Conservation (phyloP, 92 coral and sea anemone species). For the Zoanthus sociatus region DNA sequence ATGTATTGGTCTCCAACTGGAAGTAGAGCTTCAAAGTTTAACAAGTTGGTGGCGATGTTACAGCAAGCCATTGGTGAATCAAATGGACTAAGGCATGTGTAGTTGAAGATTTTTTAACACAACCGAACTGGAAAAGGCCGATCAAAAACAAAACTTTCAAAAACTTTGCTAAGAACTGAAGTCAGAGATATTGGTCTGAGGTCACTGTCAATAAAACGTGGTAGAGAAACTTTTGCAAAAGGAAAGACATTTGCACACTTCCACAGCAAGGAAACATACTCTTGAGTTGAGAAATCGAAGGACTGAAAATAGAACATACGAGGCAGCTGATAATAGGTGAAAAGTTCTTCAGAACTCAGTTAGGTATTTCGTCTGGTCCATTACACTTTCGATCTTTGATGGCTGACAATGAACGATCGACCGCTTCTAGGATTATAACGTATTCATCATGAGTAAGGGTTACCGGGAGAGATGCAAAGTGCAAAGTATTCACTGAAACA, state of each 20-base stretch:
- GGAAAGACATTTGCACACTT: slow-evolving; percentile 54
- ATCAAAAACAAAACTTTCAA: neutral
- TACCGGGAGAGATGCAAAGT: too few relatives aligned
- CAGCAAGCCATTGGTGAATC: slow-evolving; percentile 2
- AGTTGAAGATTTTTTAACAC: neutral
- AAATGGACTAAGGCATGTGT: neutral
- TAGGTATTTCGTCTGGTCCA: slow-evolving; percentile 52
- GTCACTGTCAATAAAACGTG: neutral
- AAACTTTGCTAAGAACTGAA: neutral
- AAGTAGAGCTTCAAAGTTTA: slow-evolving; percentile 5
- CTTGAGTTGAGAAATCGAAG: slow-evolving; percentile 24
- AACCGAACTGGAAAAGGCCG: neutral
- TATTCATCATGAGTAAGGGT: neutral
- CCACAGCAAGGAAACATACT: slow-evolving; percentile 49
- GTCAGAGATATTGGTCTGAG: slow-evolving; percentile 5
- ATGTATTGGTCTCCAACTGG: neutral
- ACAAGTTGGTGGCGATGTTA: slow-evolving; percentile 61
- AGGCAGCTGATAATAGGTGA: slow-evolving; percentile 23
- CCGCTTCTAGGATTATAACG: slow-evolving; percentile 29
- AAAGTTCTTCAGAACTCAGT: slow-evolving; percentile 46
- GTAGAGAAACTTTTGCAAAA: slow-evolving; percentile 23
- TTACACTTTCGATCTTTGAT: neutral
- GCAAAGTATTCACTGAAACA: too few relatives aligned
- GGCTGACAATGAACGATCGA: neutral
- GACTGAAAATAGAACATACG: slow-evolving; percentile 42